Conservation (phyloP, 2,797 vertebrate species). For the Halcyon badia region DNA sequence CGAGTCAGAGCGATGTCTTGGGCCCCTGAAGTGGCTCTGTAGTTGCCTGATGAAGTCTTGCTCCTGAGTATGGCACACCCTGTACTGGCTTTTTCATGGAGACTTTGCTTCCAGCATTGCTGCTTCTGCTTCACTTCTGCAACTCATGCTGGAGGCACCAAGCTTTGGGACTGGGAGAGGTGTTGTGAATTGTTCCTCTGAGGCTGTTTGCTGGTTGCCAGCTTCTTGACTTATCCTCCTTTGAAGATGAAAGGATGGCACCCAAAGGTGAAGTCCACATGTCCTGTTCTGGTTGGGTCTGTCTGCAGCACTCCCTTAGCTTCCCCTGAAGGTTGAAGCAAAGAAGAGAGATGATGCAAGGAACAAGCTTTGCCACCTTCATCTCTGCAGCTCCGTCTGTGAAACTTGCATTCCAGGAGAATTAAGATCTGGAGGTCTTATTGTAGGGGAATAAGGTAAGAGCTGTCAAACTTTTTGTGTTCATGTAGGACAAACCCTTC, state of each 20-base stretch:
- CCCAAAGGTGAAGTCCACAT: not conserved
- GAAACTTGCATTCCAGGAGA: not conserved
- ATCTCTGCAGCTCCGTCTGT: not conserved
- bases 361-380: not conserved
- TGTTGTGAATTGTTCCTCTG: not conserved
- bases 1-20: not conserved
- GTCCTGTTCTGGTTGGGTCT: not conserved
- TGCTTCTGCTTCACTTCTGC: not conserved
- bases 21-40: not conserved
- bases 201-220: not conserved
- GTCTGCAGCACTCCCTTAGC: not conserved
- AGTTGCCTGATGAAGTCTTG: not conserved
- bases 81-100: not conserved
- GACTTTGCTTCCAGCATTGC: not conserved
- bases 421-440: not conserved
- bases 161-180: not conserved
- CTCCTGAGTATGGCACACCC: not conserved
- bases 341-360: not conserved
- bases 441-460: not conserved
- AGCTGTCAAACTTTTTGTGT: not conserved
- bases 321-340: not conserved
- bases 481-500: not conserved
- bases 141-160: not conserved
- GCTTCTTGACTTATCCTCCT: not conserved
- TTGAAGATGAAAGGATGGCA: not conserved